Base-by-base conservation (phyloP, 2,888 invertebrate genomes). In the Ctena decussata region DNA sequence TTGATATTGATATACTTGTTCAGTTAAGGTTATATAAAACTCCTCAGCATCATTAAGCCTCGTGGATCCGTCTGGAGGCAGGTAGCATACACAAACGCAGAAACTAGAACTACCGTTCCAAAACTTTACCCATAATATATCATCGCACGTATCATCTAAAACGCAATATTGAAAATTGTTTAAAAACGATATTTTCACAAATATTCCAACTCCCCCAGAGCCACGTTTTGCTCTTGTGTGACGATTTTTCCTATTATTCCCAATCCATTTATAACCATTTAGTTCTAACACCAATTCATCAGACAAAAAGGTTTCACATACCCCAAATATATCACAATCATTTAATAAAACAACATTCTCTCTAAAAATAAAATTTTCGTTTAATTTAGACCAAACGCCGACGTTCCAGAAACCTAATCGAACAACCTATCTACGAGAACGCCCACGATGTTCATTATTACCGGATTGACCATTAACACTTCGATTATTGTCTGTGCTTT, bases 81-180 rank as follows among this genome's bases (percentile, higher is more conserved):
- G n/a, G n/a, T n/a, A n/a, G n/a, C n/a, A n/a, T n/a, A n/a, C n/a
- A 41, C 41, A 72, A 12, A 44, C 72, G n/a, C 41, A 72, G 15
- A 72, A 44, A 72, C 44, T 32, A 3, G 72, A 44, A 18, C 2
- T 39, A 24, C 11, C 53, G 2, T 74, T 53, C 35, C 44, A 53
- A 49, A 74, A 46, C n/a, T 74, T 74, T 27, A 74, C 53, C 74
- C 74, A 74, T 35, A 74, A 74, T 30, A 74, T 49, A 53, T 74
- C 53, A 41, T 49, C 74, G 44, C 21, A 41, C 8, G 32, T 32
- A 18, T 32, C 39, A 35, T 49, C 53, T 46, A 74, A 53, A 49
- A 49, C 35, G 30, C 53, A 46, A 11, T 74, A 74, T 8, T 49
- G 30, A 49, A 49, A 74, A 24, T 35, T n/a, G n/a, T 35, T 46